These are phyloP conservation scores for Poecilia velifera DNA, from an alignment of 2,797 vertebrate genomes.

Conservation along the genomic window DNA sequence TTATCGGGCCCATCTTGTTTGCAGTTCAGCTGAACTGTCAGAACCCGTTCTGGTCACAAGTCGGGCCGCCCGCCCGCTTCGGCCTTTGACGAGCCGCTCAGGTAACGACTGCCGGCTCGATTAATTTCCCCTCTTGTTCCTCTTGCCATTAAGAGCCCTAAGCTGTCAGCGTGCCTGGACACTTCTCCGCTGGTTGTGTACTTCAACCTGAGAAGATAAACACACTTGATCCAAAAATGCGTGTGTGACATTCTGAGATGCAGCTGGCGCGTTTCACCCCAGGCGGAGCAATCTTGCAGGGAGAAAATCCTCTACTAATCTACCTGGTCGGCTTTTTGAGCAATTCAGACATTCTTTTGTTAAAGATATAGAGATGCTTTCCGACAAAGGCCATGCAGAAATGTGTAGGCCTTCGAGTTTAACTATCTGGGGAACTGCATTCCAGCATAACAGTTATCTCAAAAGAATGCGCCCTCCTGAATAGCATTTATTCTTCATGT, in stretches of 20 bases:
- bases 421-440: conserved; percentile 34
- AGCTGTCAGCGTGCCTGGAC: conserved; percentile 51
- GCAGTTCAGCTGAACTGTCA: conserved; percentile 63
- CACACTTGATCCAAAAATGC: conserved; percentile 75
- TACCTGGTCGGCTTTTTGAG: conserved; percentile 60
- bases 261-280: conserved; percentile 70
- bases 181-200: conserved; percentile 48
- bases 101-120: conserved; percentile 53
- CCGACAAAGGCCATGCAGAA: conserved; percentile 20
- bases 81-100: conserved; percentile 45
- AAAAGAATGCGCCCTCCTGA: conserved; percentile 13
- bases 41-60: conserved; percentile 61
- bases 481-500: conserved; percentile 16
- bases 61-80: conserved; percentile 35
- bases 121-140: conserved; percentile 55
- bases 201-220: conserved; percentile 67
- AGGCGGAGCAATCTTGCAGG: conserved; percentile 56
- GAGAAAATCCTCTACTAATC: conserved; percentile 65
- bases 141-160: conserved; percentile 41
- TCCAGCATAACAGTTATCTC: conserved; percentile 13
- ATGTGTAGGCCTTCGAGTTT: conserved; percentile 11
- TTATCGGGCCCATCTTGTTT: conserved; percentile 62
- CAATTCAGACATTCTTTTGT: conserved; percentile 69
- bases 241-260: conserved; percentile 62
- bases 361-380: conserved; percentile 50